A percentile compares a stretch with the other conserved stretches of the same genome.
phyloP scores from a whole-genome alignment of 1,140 invertebrate species.

The Nasonia giraulti region DNA sequence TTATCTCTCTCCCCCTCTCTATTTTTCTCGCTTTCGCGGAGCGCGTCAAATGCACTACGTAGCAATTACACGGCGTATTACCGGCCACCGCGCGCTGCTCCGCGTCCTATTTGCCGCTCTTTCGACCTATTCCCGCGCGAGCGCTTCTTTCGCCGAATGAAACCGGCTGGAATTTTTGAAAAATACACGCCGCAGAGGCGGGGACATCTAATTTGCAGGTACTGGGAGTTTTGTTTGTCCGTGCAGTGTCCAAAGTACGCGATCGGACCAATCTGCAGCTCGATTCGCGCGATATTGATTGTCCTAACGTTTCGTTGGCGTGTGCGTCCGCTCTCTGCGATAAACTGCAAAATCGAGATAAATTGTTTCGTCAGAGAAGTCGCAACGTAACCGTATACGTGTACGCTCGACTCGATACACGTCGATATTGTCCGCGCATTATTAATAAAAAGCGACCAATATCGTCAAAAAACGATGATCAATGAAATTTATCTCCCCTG shows the following conservation, averaged over 20 bases:
- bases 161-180: constrained; percentile 3
- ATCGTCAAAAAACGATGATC: too few relatives aligned
- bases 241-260: not conserved
- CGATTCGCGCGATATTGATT: not conserved
- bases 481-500: too few relatives aligned
- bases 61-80: constrained; percentile 48
- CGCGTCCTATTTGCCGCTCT: constrained; percentile 8
- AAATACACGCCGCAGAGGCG: not conserved
- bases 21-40: constrained; percentile 11
- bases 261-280: too few relatives aligned
- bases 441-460: not conserved
- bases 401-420: not conserved
- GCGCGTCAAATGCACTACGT: constrained; percentile 41
- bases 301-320: not conserved
- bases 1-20: constrained; percentile 24
- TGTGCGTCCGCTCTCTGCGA: not conserved
- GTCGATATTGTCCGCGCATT: not conserved
- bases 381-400: not conserved
- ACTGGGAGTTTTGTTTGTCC: too few relatives aligned
- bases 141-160: not conserved
- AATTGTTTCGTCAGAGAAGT: not conserved
- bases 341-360: not conserved
- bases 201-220: too few relatives aligned
- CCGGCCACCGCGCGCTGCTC: not conserved
- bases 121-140: not conserved